phyloP scores from a whole-genome alignment of 2,888 invertebrate species.

The Dorcus hopei region DNA sequence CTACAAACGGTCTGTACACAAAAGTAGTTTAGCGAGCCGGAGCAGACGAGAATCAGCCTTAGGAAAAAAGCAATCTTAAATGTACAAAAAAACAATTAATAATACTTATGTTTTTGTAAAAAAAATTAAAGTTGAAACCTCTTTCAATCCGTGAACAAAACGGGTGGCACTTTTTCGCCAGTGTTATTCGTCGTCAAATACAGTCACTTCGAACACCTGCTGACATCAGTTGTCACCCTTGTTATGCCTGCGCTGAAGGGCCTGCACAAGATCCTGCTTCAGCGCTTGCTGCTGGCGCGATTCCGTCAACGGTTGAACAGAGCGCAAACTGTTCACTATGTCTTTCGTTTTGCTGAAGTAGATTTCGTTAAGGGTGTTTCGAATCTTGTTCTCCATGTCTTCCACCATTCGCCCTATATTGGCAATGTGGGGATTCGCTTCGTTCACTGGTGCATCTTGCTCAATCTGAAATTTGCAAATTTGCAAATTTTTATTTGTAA shows the following conservation, averaged over 20 bases:
- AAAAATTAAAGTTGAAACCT: neutral
- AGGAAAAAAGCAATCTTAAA: neutral
- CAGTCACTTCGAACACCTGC: slow-evolving; percentile 14
- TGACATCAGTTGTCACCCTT: slow-evolving; percentile 52
- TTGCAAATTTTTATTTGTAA: too few relatives aligned
- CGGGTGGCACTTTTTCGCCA: neutral
- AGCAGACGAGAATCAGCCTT: neutral
- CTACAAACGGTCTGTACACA: too few relatives aligned
- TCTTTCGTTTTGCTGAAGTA: slow-evolving; percentile 99
- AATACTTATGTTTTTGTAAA: slow-evolving; percentile 1
- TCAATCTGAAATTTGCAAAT: slow-evolving; percentile 67
- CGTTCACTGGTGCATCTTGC: slow-evolving; percentile 85
- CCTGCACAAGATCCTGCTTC: slow-evolving; percentile 81
- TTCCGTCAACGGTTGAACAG: slow-evolving; percentile 78
- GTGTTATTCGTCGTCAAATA: slow-evolving; percentile 14
- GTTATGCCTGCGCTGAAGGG: slow-evolving; percentile 78
- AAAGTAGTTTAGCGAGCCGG: too few relatives aligned
- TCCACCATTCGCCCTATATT: slow-evolving; percentile 99
- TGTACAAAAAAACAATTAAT: neutral
- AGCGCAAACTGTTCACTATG: slow-evolving; percentile 65
- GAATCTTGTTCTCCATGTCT: slow-evolving; percentile 99
- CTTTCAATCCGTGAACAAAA: neutral
- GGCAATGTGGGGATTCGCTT: slow-evolving; percentile 94
- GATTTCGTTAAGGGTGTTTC: slow-evolving; percentile 96
- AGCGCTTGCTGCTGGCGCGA: slow-evolving; percentile 80